These are phyloP conservation scores for Esperia sulphurella DNA, from an alignment of 2,888 invertebrate genomes.

Conservation along the genomic window DNA sequence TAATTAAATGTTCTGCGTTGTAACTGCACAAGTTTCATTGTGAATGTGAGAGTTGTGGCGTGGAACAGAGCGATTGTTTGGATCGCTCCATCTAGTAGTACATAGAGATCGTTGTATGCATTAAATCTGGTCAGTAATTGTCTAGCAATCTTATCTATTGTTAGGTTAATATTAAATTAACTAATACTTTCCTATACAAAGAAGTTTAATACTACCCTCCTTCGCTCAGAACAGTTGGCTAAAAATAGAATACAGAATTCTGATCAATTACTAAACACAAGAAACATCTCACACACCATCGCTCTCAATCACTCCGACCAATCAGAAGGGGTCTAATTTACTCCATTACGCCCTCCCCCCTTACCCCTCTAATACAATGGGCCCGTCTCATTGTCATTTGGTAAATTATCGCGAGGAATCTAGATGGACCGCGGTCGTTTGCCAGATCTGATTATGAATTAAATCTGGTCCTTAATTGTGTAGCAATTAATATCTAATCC, in stretches of 20 bases:
- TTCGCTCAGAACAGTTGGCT: too few relatives aligned
- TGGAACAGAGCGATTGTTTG: too few relatives aligned
- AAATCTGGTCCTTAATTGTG: background rate
- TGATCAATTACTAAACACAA: background rate
- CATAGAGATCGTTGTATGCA: too few relatives aligned
- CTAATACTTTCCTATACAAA: too few relatives aligned
- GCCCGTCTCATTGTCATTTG: slow-evolving; percentile 9
- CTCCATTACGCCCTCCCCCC: slow-evolving; percentile 3
- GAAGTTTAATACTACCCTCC: too few relatives aligned
- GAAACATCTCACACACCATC: background rate
- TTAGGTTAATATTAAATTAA: too few relatives aligned
- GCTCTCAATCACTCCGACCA: slow-evolving; percentile 8
- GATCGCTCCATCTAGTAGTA: too few relatives aligned
- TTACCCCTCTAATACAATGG: slow-evolving; percentile 1
- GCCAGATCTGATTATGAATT: background rate
- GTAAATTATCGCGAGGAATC: slow-evolving; percentile 7
- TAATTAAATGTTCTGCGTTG: too few relatives aligned
- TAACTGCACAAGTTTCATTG: too few relatives aligned
- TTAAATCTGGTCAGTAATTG: too few relatives aligned
- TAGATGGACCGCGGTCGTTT: background rate
- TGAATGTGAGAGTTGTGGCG: too few relatives aligned
- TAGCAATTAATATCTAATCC: background rate
- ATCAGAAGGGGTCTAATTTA: slow-evolving; percentile 8
- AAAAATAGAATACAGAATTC: background rate
- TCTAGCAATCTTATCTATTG: too few relatives aligned